Evolutionary conservation across 2,888 invertebrate genomes (phyloP).

Genomic region (Nymphalis urticae): DNA sequence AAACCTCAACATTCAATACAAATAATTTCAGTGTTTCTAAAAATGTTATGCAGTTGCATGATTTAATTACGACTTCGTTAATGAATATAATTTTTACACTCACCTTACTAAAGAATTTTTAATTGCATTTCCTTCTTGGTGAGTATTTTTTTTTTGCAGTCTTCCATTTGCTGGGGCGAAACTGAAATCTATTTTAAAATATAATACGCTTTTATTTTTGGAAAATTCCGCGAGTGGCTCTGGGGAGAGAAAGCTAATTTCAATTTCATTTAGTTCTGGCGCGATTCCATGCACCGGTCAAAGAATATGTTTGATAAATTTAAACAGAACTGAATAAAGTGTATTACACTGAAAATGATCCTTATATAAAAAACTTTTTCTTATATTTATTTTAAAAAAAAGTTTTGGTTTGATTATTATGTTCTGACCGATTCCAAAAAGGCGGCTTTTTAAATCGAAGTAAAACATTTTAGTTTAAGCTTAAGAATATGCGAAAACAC

Average conservation of each 20-base stretch:
- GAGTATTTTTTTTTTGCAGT: constrained; percentile 49
- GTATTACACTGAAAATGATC: background rate
- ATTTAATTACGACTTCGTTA: constrained; percentile 19
- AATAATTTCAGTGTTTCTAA: background rate
- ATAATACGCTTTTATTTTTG: constrained; percentile 80
- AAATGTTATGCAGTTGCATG: constrained; percentile 11
- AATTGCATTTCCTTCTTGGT: constrained; percentile 41
- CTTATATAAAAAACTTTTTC: background rate
- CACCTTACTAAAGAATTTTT: constrained; percentile 35
- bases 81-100: constrained; percentile 22
- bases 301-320: constrained; percentile 47
- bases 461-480: no score
- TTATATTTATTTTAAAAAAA: no score
- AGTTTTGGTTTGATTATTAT: no score
- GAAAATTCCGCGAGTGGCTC: constrained; percentile 76
- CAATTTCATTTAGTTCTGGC: constrained; percentile 82
- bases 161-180: constrained; percentile 58
- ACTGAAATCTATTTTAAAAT: constrained; percentile 77
- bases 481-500: no score
- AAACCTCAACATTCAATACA: background rate
- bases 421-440: no score
- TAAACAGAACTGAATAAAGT: constrained; percentile 12
- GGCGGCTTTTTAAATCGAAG: no score
- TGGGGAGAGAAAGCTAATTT: constrained; percentile 80
- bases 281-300: constrained; percentile 76